A percentile compares a stretch with the other conserved stretches of the same genome.
Conservation (phyloP, 2,797 vertebrate species). For the Alexandromys oeconomus region DNA sequence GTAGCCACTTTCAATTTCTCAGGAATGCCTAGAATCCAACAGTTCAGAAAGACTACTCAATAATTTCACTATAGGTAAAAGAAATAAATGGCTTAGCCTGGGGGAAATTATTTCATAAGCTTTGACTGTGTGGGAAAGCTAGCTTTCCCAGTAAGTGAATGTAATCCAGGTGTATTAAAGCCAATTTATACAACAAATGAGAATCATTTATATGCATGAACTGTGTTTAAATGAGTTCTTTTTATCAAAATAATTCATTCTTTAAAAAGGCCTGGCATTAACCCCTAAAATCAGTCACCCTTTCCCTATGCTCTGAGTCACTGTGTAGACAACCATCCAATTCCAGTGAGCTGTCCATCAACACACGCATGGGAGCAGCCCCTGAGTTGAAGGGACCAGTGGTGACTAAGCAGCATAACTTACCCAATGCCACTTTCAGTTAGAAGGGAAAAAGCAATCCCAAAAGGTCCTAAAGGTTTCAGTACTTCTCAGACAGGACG, state of each 20-base stretch:
- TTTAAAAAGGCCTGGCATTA: constrained; percentile 79
- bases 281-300: constrained; percentile 19
- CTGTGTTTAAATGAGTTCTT: constrained; percentile 67
- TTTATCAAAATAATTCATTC: constrained; percentile 78
- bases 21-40: constrained; percentile 87
- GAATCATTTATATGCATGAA: constrained; percentile 50
- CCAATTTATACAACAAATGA: constrained; percentile 63
- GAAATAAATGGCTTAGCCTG: constrained; percentile 70
- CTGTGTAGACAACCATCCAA: background rate
- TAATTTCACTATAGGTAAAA: constrained; percentile 73
- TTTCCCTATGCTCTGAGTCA: background rate
- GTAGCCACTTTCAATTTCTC: constrained; percentile 88
- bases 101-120: constrained; percentile 61
- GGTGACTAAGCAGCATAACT: constrained; percentile 12
- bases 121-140: constrained; percentile 45
- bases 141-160: constrained; percentile 61
- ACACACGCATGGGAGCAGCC: constrained; percentile 41
- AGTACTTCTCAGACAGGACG: constrained; percentile 56
- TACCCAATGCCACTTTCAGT: constrained; percentile 13
- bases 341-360: background rate
- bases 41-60: constrained; percentile 83
- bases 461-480: constrained; percentile 67
- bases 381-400: constrained; percentile 50
- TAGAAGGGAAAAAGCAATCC: constrained; percentile 60
- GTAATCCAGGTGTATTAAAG: constrained; percentile 55